phyloP scores from a whole-genome alignment of 1,140 invertebrate genomes.

The Saxidomus purpurata region DNA sequence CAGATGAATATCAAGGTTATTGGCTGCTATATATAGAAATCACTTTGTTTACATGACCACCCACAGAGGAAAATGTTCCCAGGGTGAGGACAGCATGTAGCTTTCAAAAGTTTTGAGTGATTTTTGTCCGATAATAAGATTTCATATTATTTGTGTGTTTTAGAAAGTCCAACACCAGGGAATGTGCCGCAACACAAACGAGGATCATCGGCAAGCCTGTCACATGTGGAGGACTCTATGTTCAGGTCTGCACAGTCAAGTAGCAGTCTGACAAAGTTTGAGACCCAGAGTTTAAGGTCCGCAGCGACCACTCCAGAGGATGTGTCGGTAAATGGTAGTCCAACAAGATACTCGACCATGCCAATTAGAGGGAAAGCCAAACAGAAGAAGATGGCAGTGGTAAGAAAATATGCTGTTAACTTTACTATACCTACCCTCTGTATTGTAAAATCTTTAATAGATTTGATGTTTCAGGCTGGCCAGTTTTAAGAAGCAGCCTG shows the following conservation, averaged over 20 bases:
- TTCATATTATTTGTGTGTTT: neutral
- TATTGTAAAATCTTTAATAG: too few species aligned
- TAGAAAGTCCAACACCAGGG: slow-evolving; percentile 48
- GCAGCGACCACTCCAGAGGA: slow-evolving; percentile 70
- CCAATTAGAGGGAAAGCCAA: slow-evolving; percentile 56
- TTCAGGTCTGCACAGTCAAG: slow-evolving; percentile 71
- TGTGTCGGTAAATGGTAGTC: slow-evolving; percentile 60
- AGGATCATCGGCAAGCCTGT: slow-evolving; percentile 84
- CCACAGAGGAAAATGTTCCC: too few species aligned
- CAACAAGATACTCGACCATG: slow-evolving; percentile 68
- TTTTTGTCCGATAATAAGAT: too few species aligned
- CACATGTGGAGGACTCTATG: slow-evolving; percentile 82
- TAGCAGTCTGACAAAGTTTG: slow-evolving; percentile 65
- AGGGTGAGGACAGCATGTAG: too few species aligned
- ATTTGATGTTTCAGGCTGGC: too few species aligned
- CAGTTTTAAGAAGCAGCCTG: too few species aligned
- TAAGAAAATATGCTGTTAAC: neutral
- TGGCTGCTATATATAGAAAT: too few species aligned
- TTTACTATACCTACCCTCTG: too few species aligned
- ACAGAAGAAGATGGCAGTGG: slow-evolving; percentile 57
- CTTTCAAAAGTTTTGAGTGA: too few species aligned
- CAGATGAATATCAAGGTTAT: too few species aligned
- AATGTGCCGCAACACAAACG: slow-evolving; percentile 74
- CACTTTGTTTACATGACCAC: too few species aligned
- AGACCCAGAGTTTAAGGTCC: slow-evolving; percentile 70